Evolutionary conservation across 2,888 invertebrate species (phyloP), one percentile per base, ranked within the genome.

Genomic region (Acronicta alni): DNA sequence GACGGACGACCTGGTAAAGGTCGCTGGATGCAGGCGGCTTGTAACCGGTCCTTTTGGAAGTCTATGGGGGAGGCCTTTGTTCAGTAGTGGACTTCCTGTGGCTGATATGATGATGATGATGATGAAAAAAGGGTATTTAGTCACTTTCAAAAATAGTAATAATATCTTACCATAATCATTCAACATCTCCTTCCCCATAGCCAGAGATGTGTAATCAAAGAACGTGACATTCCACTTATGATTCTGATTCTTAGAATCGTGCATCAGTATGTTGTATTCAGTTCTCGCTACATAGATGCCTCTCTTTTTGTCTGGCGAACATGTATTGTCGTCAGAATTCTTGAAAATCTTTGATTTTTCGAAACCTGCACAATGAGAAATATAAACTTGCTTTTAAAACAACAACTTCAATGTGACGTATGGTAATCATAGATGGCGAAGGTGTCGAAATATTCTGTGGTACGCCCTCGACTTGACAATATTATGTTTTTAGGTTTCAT

Each of bases 151-250:
- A n/a, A n/a, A n/a, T n/a, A n/a, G n/a, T n/a, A n/a, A n/a, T n/a
- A 30, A 17, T 10, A 1, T 12, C 92, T 88, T 86, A 97, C 98
- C 97, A 92, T 98, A 98, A 89, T 97, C 97, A 79, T 96, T 96
- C 4, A 96, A 92, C 89, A 96, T 95, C 84, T 98, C 97, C 49
- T 96, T 96, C 44, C 96, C 96, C 96, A 97, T 97, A 68, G 96
- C 97, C 84, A 96, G 96, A 1, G 98, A 96, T 2, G 99, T 97
- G 88, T 99, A 99, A 91, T 99, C 99, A 82, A 97, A 98, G 93
- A 98, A 99, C 0, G 99, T 99, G 6, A 99, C 98, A 92, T 99
- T 99, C 99, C 99, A 99, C 83, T 97, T 96, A 54, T 92, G 93
- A 75, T 95, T 94, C 62, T 94, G 93, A 75, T 95, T 94, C 82